These are phyloP conservation scores for Lamprologus sp. DNA, from an alignment of 2,113 vertebrate species.

Conservation along the genomic window DNA sequence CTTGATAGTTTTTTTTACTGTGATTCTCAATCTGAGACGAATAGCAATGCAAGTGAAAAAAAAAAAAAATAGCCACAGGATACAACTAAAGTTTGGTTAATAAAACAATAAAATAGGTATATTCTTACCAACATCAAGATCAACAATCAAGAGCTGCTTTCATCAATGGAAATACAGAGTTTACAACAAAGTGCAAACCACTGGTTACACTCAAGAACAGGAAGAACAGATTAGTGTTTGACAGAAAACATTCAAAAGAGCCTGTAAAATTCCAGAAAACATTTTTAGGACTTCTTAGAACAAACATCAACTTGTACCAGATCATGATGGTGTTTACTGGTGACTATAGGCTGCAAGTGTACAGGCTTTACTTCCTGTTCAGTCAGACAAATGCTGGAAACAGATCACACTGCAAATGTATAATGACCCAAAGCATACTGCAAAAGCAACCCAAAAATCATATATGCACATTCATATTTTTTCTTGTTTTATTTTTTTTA, in stretches of 20 bases:
- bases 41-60: neutral
- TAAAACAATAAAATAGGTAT: neutral
- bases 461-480: neutral
- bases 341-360: neutral
- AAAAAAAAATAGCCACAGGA: neutral
- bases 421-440: neutral
- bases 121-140: neutral
- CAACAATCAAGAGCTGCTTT: neutral
- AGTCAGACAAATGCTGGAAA: neutral
- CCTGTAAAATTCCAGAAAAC: neutral
- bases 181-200: neutral
- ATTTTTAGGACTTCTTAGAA: neutral
- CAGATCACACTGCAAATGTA: neutral
- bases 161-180: neutral
- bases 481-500: neutral
- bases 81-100: neutral
- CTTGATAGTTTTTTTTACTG: neutral
- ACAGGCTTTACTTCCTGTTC: neutral
- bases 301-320: neutral
- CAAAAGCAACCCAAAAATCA: neutral
- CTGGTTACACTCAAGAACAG: neutral
- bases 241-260: neutral
- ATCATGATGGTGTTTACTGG: neutral
- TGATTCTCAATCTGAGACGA: neutral
- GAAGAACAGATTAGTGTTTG: neutral